Conservation (phyloP, 1,140 invertebrate species). For the Meloidogyne exigua region DNA sequence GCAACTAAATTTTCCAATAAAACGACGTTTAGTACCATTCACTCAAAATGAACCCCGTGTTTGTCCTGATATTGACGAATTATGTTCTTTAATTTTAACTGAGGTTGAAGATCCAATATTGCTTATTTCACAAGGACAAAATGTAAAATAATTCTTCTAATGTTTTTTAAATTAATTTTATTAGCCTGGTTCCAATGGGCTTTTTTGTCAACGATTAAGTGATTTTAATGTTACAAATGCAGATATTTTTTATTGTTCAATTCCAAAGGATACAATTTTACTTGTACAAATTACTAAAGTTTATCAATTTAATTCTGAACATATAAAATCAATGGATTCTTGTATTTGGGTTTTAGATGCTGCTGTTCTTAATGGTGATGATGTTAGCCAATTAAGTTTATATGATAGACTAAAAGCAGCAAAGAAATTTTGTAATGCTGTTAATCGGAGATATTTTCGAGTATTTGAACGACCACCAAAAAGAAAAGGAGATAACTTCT, state of each 20-base stretch:
- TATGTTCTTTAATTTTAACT: constrained; percentile 1
- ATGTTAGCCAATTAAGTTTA: constrained; percentile 30
- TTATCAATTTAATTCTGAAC: constrained; percentile 28
- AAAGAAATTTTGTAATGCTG: constrained; percentile 28
- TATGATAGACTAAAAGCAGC: constrained; percentile 24
- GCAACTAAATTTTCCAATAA: constrained; percentile 20
- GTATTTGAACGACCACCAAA: neutral
- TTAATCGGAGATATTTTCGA: constrained; percentile 18
- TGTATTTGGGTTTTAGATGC: constrained; percentile 37
- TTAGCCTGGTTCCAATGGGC: constrained; percentile 1
- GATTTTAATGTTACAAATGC: constrained; percentile 2
- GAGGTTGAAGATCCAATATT: constrained; percentile 5
- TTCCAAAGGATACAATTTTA: constrained; percentile 29
- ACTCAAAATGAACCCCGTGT: constrained; percentile 3
- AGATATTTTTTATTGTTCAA: constrained; percentile 6
- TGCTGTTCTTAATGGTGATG: constrained; percentile 35
- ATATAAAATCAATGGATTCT: constrained; percentile 24
- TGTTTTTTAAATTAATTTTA: neutral
- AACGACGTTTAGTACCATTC: constrained; percentile 12
- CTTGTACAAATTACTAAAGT: constrained; percentile 25
- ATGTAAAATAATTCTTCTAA: neutral
- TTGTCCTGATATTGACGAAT: constrained; percentile 12
- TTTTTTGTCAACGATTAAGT: neutral
- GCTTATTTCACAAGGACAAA: constrained; percentile 14
- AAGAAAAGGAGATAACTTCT: neutral